Evolutionary conservation across 1,140 invertebrate species (phyloP), one percentile per base, ranked within the genome.

Genomic region (Heliconius congener): DNA sequence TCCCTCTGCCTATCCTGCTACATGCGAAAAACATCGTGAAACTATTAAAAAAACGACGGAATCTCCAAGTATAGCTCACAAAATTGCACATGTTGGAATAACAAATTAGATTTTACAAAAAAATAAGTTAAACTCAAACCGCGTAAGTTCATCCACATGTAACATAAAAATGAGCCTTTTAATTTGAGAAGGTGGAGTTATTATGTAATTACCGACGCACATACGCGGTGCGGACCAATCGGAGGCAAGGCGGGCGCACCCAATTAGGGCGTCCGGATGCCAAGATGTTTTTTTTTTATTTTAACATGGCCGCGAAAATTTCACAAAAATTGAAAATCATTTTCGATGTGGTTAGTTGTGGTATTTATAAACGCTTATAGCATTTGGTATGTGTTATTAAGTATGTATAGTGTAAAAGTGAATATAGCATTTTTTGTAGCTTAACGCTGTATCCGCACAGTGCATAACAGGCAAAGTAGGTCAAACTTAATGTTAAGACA

Each of bases 151-250:
- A 83, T 71, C 70, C 77, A 73, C 77, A 52, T 78, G 80, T 77
- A 78, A 78, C 50, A 23, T 30, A 37, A 66, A 78, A 74, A 37
- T 79, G 73, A 71, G 73, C 52, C 82, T 71, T 81, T 90, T 90
- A 91, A 93, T 91, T 93, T 90, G 90, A 91, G 85, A 81, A 89
- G 90, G 91, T 90, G 91, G 88, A 84, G 90, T 89, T 90, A 89
- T 89, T 90, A 88, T 87, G 88, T 92, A 92, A 92, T 93, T 90
- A 90, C 85, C 16, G 18, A 72, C 30, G n/a, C 71, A 39, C 37
- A 72, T 42, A 85, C 73, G 80, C 83, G 84, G 84, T 83, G 77
- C 74, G 85, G 80, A 73, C 90, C 90, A 91, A 91, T 91, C 81
- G 85, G 82, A 74, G 79, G 78, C 86, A 73, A 76, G 84, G 75